Conservation (phyloP, 2,797 vertebrate species). For the Phrynocephalus guinanensis region DNA sequence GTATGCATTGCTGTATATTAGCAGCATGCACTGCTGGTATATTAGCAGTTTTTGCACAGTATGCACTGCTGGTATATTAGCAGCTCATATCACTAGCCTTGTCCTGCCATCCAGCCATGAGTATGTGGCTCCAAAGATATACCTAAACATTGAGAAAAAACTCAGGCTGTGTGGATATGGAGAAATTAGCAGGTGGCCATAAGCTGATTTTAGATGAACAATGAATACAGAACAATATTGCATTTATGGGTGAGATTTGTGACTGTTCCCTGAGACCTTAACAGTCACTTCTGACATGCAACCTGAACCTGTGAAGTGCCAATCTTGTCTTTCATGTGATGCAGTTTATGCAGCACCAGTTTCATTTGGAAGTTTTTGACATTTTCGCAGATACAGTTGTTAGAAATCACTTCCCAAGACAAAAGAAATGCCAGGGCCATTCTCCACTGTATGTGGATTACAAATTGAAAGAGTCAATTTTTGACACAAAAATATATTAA, state of each 20-base stretch:
- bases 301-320: neutral
- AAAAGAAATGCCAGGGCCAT: neutral
- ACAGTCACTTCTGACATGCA: neutral
- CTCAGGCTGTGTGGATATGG: slow-evolving; percentile 19
- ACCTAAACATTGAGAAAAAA: neutral
- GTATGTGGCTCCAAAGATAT: neutral
- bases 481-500: slow-evolving; percentile 32
- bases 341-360: too few species aligned
- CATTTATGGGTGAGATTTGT: slow-evolving; percentile 7
- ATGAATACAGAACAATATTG: slow-evolving; percentile 36
- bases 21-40: neutral
- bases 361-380: neutral
- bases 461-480: slow-evolving; percentile 32
- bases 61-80: neutral
- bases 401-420: slow-evolving; percentile 37
- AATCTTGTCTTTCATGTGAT: neutral
- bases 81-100: neutral
- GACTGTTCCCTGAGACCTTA: neutral
- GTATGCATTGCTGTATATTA: neutral
- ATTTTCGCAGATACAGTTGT: neutral
- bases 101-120: neutral
- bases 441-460: neutral
- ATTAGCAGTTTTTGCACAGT: neutral
- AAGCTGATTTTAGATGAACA: slow-evolving; percentile 42
- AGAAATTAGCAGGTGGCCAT: slow-evolving; percentile 35